These are phyloP conservation scores for Drosophila repleta DNA, from an alignment of 1,140 invertebrate species.

Conservation along the genomic window DNA sequence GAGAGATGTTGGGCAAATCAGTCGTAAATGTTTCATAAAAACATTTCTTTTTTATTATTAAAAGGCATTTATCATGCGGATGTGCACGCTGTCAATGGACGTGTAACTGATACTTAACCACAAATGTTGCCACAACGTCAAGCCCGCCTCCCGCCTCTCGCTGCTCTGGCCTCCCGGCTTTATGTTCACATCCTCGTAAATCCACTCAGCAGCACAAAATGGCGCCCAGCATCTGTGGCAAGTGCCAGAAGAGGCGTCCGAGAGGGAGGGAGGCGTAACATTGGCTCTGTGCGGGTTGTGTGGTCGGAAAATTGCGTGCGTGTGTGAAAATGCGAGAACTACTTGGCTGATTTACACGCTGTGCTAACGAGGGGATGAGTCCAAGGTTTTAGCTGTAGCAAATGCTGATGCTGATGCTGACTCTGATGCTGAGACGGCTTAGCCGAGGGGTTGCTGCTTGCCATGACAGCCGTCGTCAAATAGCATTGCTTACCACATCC, in stretches of 20 bases:
- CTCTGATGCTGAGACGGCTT: conserved; percentile 21
- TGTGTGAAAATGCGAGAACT: conserved; percentile 50
- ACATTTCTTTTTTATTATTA: conserved; percentile 63
- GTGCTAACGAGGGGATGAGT: conserved; percentile 75
- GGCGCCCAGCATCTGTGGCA: conserved; percentile 72
- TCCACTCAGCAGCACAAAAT: conserved; percentile 67
- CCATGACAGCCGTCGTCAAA: conserved; percentile 36
- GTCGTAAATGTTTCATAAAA: conserved; percentile 30
- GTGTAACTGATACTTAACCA: conserved; percentile 71
- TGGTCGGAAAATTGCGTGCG: conserved; percentile 47
- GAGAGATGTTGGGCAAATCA: not conserved
- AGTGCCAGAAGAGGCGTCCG: conserved; percentile 51
- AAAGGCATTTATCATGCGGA: conserved; percentile 78
- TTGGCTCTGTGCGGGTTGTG: conserved; percentile 35
- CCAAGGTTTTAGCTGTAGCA: not conserved
- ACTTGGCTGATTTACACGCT: conserved; percentile 60
- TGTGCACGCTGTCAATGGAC: conserved; percentile 62
- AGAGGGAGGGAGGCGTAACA: conserved; percentile 27
- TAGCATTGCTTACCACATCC: conserved; percentile 22
- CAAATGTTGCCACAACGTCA: conserved; percentile 73
- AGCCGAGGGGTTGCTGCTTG: conserved; percentile 37
- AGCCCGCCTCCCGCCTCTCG: not conserved
- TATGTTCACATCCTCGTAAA: conserved; percentile 57
- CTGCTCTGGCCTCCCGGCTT: not conserved
- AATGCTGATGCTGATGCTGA: conserved; percentile 18